Base-by-base conservation (phyloP, 2,888 invertebrate species). In the Agriopis aurantiaria region DNA sequence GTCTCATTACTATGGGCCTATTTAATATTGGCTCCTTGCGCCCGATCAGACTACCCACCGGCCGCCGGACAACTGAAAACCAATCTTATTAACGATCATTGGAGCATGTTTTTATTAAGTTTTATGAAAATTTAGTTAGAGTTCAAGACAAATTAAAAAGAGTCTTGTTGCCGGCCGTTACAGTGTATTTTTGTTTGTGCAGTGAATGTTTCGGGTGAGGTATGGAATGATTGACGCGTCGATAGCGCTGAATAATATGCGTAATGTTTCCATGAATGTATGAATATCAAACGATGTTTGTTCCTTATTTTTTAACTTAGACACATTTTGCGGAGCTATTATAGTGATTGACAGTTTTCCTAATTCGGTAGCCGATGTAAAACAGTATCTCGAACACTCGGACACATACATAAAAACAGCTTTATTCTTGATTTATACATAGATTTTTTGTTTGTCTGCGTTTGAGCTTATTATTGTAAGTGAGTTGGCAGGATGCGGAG, bases 1-100 rank as follows among this genome's bases (percentile, higher is more conserved):
- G 84, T 80, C 87, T 88, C 87, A 87, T 91, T 87, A 86, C 78
- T 89, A 89, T 90, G 89, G 87, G 80, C 80, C 87, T 88, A 87
- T 87, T 88, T 84, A 87, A 86, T 86, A 85, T 85, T 80, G 82
- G 81, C 82, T 66, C 63, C 70, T 71, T 67, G 63, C 53, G 61
- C 48, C 53, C 65, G 65, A 57, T 11, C 53, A 40, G 40, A 43
- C 55, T 48, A 43, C 23, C 17, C 17, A 12, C 2, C 14, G 17
- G 10, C 0, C 11, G 11, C 6, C 17, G 1, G 17, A 6, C 17
- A 11, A 57, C 11, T 43, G 11, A 17, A 17, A 46, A 46, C 33
- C 4, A 46, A n/a, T 8, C 58, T 53, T 62, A 62, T 33, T 46
- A 10, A 3, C 9, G n/a, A n/a, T 12, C 1, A 43, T 10, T 40